Conservation (phyloP, 2,797 vertebrate genomes). For the Hipposideros larvatus region DNA sequence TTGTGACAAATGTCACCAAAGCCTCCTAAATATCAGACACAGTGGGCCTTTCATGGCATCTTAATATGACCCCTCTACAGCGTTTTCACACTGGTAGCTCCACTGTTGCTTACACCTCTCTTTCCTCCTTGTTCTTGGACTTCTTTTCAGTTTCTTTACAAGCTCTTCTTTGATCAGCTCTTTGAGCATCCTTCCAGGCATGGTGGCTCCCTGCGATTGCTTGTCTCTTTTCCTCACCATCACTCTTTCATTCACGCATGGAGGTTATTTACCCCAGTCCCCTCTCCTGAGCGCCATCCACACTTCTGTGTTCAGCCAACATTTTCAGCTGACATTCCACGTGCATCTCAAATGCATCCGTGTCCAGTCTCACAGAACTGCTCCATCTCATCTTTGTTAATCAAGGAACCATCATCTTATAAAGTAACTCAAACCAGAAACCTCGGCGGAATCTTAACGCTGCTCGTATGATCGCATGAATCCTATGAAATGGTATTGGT, state of each 20-base stretch:
- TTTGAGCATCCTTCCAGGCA: background rate
- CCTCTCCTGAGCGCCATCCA: background rate
- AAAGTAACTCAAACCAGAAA: background rate
- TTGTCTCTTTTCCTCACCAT: background rate
- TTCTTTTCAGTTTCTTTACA: background rate
- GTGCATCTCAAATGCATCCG: background rate
- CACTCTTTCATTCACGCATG: background rate
- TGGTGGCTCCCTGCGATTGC: rapidly evolving
- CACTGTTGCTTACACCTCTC: background rate
- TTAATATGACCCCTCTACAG: background rate
- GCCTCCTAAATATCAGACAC: background rate
- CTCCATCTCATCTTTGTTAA: background rate
- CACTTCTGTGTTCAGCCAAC: background rate
- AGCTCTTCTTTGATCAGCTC: background rate
- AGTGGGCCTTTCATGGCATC: background rate
- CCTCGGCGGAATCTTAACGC: background rate
- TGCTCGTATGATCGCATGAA: background rate
- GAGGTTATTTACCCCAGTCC: background rate
- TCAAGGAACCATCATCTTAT: background rate
- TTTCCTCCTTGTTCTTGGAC: background rate
- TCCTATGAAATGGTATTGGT: background rate
- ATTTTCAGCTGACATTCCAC: background rate
- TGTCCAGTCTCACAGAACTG: background rate
- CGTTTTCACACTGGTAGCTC: background rate
- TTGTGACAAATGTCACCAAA: background rate